Percentiles rank a stretch among this genome's conserved stretches.
Evolutionary conservation across 2,113 vertebrate genomes (phyloP).

Genomic region (Ellobius talpinus): DNA sequence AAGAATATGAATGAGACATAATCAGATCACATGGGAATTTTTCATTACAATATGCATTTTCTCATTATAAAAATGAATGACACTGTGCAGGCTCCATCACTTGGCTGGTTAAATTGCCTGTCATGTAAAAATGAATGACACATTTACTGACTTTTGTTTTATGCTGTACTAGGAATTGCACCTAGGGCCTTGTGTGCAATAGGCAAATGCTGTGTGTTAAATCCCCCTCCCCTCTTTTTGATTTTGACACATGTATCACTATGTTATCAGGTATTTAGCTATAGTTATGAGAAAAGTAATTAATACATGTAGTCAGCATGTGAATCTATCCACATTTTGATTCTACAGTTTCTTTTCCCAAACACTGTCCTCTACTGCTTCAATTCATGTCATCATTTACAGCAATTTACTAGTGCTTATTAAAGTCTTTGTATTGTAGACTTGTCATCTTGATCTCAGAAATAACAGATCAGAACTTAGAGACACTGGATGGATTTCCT

Average conservation of each 20-base stretch:
- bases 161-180: not conserved
- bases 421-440: conserved; percentile 23
- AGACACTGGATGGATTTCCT: conserved; percentile 38
- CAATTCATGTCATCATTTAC: not conserved
- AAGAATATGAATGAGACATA: not conserved
- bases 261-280: not conserved
- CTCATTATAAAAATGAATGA: not conserved
- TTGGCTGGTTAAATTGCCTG: not conserved
- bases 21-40: not conserved
- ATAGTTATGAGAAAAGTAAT: conserved; percentile 10
- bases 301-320: not conserved
- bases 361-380: not conserved
- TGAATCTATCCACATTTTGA: not conserved
- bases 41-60: not conserved
- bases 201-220: not conserved
- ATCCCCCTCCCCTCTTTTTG: not conserved
- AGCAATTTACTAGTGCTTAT: not conserved
- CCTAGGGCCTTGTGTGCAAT: not conserved
- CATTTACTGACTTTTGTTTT: not conserved
- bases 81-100: not conserved
- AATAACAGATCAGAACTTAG: conserved; percentile 45
- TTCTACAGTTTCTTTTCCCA: not conserved
- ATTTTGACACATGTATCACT: not conserved
- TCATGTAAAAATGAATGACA: not conserved
- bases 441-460: conserved; percentile 27